These are phyloP conservation scores for Mastigias papua DNA, from an alignment of 30 jellyfish, hydroid and myxozoan genomes.

Conservation along the genomic window DNA sequence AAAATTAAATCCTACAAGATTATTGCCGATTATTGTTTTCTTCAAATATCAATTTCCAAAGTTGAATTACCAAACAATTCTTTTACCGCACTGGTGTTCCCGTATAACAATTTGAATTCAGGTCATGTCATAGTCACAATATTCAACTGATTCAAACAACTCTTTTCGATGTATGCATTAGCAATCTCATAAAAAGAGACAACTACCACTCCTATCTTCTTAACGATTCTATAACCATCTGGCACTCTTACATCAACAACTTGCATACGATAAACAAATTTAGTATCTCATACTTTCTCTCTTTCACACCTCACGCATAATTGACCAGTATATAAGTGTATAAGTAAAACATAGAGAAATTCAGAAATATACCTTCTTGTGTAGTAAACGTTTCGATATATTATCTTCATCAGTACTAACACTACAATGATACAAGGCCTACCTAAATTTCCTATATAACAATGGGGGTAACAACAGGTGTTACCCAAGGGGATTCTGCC, in stretches of 20 bases:
- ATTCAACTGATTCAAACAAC: background rate
- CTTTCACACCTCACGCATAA: background rate
- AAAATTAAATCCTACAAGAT: too few species aligned
- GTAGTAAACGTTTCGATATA: too few species aligned
- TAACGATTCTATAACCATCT: background rate
- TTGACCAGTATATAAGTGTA: too few species aligned
- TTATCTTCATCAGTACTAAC: too few species aligned
- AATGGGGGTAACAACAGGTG: too few species aligned
- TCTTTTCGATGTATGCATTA: background rate
- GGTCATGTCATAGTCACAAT: background rate
- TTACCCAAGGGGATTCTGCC: too few species aligned
- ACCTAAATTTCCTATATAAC: too few species aligned
- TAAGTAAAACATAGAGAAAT: too few species aligned
- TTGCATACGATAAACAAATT: background rate
- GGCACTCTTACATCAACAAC: background rate
- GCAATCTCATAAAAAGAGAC: background rate
- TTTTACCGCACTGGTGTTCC: background rate
- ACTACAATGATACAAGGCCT: too few species aligned
- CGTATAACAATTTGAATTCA: background rate
- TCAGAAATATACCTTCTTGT: too few species aligned
- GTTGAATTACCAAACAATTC: background rate
- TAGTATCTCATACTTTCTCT: background rate
- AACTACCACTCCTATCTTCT: background rate
- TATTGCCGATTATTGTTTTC: too few species aligned
- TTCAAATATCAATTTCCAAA: background rate